phyloP scores from a whole-genome alignment of 92 coral and sea anemone genomes.

The Desmophyllum pertusum region DNA sequence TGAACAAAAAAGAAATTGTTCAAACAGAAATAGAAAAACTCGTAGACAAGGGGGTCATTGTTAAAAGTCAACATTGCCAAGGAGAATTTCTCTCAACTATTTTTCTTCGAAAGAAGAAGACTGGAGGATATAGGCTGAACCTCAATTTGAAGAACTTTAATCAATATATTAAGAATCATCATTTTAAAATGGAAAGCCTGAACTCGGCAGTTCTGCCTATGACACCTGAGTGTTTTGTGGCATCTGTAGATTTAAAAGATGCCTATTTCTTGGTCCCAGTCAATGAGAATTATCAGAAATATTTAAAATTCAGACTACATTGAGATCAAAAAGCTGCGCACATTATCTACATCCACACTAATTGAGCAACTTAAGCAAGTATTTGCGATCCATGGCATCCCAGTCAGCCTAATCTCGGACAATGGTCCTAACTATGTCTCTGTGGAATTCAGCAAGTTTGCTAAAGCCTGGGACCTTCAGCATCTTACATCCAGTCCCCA shows the following conservation, averaged over 20 bases:
- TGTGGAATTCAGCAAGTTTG: too few species aligned
- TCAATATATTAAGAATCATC: too few species aligned
- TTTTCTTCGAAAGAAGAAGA: constrained; percentile 44
- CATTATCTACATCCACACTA: too few species aligned
- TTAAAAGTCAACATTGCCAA: not conserved
- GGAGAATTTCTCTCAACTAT: constrained; percentile 47
- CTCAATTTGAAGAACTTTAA: constrained; percentile 52
- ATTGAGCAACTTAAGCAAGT: too few species aligned
- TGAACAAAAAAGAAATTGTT: constrained; percentile 6
- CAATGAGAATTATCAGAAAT: too few species aligned
- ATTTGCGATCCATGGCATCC: constrained; percentile 64
- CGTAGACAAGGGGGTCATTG: constrained; percentile 26
- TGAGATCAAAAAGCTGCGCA: too few species aligned
- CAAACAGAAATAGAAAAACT: constrained; percentile 12
- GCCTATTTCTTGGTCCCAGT: too few species aligned
- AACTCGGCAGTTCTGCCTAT: too few species aligned
- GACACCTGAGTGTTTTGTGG: constrained; percentile 54
- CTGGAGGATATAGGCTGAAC: constrained; percentile 46
- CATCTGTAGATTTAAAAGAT: constrained; percentile 47
- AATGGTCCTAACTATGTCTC: too few species aligned
- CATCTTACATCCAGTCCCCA: constrained; percentile 57
- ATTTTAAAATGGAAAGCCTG: too few species aligned
- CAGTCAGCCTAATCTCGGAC: constrained; percentile 58
- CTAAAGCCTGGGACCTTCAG: constrained; percentile 58
- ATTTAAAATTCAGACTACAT: too few species aligned